Evolutionary conservation across 2,113 vertebrate genomes (phyloP), one percentile per base, ranked within the genome.

Genomic region (Microtus pennsylvanicus): DNA sequence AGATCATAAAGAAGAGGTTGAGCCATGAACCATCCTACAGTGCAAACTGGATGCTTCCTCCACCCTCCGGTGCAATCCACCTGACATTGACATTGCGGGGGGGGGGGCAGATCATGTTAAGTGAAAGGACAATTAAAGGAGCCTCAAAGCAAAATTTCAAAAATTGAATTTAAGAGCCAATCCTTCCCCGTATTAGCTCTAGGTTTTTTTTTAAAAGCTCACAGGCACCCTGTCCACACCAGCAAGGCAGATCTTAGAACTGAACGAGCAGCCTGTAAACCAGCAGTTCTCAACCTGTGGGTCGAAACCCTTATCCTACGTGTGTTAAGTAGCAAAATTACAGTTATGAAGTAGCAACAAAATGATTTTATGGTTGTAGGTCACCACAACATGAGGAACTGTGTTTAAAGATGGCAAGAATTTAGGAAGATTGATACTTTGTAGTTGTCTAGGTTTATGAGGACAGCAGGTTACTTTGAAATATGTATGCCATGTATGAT

Each of bases 61-160:
- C 17, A 72, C 42, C 50, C 74, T 76, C 63, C 67, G n/a, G 30
- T 77, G 33, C 45, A 33, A 95, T 35, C 38, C 28, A 63, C 33
- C 63, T 83, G 17, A 75, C 13, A 45, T 19, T 83, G 17, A 75
- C 13, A 45, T 19, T 58, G 55, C 4, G 14, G 55, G 55, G 0
- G 2, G 0, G 13, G 52, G 52, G 16, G 55, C 55, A 24, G 17
- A 83, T 83, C 22, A 47, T 76, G 63, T 82, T 94, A 82, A 87
- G 12, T 78, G 6, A 95, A 95, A 30, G 14, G 24, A 63, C 4
- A 35, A 91, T 45, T 90, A 45, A 82, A 74, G 78, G 17, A 88
- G 72, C 77, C 38, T 91, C 55, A 42, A 69, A 67, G 7, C 50
- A 17, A 92, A 90, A 78, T 70, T 88, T 78, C 82, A 76, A 94